These are phyloP conservation scores for Proterorhinus semilunaris DNA, from an alignment of 2,113 vertebrate species.

Conservation along the genomic window DNA sequence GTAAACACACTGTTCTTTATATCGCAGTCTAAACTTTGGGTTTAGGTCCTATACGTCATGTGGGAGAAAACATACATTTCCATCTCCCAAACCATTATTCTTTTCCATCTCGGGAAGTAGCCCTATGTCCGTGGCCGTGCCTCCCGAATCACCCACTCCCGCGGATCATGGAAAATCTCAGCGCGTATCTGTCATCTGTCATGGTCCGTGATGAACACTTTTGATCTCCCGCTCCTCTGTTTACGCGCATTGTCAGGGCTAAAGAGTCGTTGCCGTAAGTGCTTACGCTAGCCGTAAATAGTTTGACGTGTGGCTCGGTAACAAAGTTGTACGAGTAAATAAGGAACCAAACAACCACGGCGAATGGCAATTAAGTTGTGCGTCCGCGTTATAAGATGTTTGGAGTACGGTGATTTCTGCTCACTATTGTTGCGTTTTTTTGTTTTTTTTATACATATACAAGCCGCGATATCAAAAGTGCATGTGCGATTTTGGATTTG, in stretches of 20 bases:
- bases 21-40: slow-evolving; percentile 5
- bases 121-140: slow-evolving; percentile 21
- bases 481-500: slow-evolving; percentile 12
- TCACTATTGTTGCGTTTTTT: slow-evolving; percentile 40
- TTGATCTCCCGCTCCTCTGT: slow-evolving; percentile 75
- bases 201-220: slow-evolving; percentile 69
- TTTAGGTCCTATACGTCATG: slow-evolving; percentile 21
- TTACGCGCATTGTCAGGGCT: slow-evolving; percentile 73
- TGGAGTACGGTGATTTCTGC: slow-evolving; percentile 61
- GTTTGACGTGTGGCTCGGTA: slow-evolving; percentile 80
- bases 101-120: slow-evolving; percentile 33
- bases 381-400: slow-evolving; percentile 69
- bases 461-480: slow-evolving; percentile 50
- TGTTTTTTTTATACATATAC: background rate
- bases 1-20: slow-evolving; percentile 3
- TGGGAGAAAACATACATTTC: background rate
- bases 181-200: slow-evolving; percentile 77
- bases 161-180: slow-evolving; percentile 71
- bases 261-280: slow-evolving; percentile 74
- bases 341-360: slow-evolving; percentile 73
- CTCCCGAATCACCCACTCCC: slow-evolving; percentile 14
- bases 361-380: slow-evolving; percentile 64
- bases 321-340: slow-evolving; percentile 77
- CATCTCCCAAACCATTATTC: background rate
- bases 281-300: slow-evolving; percentile 79